Percentiles rank a stretch among this genome's conserved stretches.
phyloP scores from a whole-genome alignment of 2,888 invertebrate genomes.

The Eustalomyia histrio region DNA sequence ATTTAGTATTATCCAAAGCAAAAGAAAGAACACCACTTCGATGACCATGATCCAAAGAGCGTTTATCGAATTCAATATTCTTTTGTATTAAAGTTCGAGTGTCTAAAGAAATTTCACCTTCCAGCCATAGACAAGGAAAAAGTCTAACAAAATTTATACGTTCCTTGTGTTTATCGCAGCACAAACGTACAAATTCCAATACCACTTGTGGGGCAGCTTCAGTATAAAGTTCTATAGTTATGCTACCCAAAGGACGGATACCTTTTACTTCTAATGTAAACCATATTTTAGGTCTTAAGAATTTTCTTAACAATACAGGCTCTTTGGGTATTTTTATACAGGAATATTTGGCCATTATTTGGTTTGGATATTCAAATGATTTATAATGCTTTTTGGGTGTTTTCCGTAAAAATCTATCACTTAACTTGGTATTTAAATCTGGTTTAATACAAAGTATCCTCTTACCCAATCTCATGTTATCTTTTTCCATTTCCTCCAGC shows the following conservation, averaged over 20 bases:
- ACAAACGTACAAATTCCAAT: constrained; percentile 70
- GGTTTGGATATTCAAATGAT: constrained; percentile 43
- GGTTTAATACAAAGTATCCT: constrained; percentile 20
- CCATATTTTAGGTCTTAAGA: constrained; percentile 70
- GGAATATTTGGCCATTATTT: constrained; percentile 63
- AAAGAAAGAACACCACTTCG: constrained; percentile 66
- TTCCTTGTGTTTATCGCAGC: constrained; percentile 44
- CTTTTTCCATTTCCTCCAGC: constrained; percentile 32
- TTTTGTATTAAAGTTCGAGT: constrained; percentile 3
- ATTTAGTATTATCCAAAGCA: constrained; percentile 53
- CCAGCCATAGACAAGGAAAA: constrained; percentile 72
- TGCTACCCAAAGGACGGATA: constrained; percentile 68
- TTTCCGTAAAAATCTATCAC: constrained; percentile 1
- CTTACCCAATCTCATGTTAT: constrained; percentile 41
- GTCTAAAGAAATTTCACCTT: constrained; percentile 64
- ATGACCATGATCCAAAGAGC: constrained; percentile 65
- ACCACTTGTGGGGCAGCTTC: constrained; percentile 73
- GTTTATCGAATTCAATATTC: constrained; percentile 68
- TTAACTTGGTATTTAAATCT: constrained; percentile 33
- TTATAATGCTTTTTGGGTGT: background rate
- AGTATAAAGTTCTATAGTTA: constrained; percentile 70
- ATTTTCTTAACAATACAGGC: constrained; percentile 6
- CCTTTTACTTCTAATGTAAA: constrained; percentile 69
- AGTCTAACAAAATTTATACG: constrained; percentile 67
- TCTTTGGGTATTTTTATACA: constrained; percentile 56